Percentiles rank a stretch among this genome's conserved stretches.
These are phyloP conservation scores for Heterodera schachtii DNA, from an alignment of 1,140 invertebrate species.

Conservation along the genomic window DNA sequence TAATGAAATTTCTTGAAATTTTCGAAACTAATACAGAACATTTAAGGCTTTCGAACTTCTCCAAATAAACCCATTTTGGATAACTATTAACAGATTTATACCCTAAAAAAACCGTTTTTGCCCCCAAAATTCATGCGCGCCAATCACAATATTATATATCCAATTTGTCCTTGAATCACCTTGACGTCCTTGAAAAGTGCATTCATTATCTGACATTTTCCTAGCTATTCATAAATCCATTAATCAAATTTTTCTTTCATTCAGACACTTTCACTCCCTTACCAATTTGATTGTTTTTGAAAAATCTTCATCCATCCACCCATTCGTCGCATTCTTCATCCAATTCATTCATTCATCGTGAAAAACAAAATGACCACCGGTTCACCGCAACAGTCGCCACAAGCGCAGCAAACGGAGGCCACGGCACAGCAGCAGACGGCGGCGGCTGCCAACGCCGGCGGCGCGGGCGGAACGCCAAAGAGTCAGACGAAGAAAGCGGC, in stretches of 20 bases:
- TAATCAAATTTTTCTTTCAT: background rate
- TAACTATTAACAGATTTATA: background rate
- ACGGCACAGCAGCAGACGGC: background rate
- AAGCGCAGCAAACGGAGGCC: background rate
- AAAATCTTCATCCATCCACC: background rate
- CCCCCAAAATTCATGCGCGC: no score
- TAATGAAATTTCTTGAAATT: background rate
- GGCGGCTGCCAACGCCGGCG: background rate
- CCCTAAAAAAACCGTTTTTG: no score
- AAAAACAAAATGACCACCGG: background rate
- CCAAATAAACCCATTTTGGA: background rate
- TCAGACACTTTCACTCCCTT: background rate
- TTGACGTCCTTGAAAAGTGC: background rate
- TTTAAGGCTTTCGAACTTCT: background rate
- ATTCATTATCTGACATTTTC: no score
- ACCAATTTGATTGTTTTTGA: background rate
- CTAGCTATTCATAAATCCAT: no score
- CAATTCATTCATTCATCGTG: background rate
- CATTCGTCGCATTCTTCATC: background rate
- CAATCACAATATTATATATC: background rate
- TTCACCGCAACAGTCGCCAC: background rate
- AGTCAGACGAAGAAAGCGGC: slow-evolving; percentile 1
- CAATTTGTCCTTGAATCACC: background rate
- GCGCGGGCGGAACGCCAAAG: background rate
- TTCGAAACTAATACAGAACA: background rate